Base-by-base conservation (phyloP, 2,113 vertebrate species). In the Cyrtonyx montezumae region DNA sequence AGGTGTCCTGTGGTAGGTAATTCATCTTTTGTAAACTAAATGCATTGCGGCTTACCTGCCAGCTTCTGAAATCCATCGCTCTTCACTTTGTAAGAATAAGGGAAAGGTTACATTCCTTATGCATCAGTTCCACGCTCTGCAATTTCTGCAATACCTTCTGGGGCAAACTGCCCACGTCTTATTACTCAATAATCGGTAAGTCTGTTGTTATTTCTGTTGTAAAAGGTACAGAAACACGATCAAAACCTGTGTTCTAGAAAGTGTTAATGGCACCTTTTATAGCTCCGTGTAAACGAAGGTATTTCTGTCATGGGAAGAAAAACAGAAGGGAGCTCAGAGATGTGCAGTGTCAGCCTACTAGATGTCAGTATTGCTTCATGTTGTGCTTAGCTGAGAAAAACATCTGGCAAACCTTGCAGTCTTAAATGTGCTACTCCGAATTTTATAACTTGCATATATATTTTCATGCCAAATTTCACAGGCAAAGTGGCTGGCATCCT, bases 401-500 rank as follows among this genome's bases (percentile, higher is more conserved):
- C 88, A 91, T 90, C 77, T 93, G 88, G 88, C 89, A 90, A 77
- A 87, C 87, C 67, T 91, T 85, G 40, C 36, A 23, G 2, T 85
- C 65, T 90, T 75, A 82, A 77, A 69, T 85, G 48, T 28, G 40
- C 62, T 80, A 48, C 37, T 95, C 66, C 76, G 66, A 79, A 85
- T 80, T 87, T 87, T 84, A 4, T 56, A 89, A 45, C 53, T 73
- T 11, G 4, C 48, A 74, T 75, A 74, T 14, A 65, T 63, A 79
- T 83, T 83, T 83, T 86, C 9, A 67, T 55, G 69, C 92, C 85
- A 65, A 67, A 69, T 90, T 94, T 94, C 30, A 30, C 93, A 93
- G 73, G 74, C 80, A 70, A 70, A 36, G 77, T 73, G 73, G 84
- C 84, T 95, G 91, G 92, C 86, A 89, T 84, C 85, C 93, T 85